Evolutionary conservation across 2,113 vertebrate genomes (phyloP), one percentile per base, ranked within the genome.

Genomic region (Nothobranchius furzeri): DNA sequence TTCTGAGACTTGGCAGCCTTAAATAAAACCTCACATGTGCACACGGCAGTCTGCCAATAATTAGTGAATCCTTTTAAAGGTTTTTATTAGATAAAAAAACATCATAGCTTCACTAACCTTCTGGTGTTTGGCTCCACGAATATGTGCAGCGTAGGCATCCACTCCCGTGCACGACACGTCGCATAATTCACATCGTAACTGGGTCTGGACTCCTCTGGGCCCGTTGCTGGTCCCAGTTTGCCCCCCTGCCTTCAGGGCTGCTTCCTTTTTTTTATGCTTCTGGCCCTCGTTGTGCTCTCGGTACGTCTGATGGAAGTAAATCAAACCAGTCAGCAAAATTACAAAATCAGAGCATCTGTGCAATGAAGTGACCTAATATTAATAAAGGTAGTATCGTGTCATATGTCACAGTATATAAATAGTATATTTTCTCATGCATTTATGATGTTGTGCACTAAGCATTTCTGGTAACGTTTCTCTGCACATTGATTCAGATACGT

Each of bases 181-280:
- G 24, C 95, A 97, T 49, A 97, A 87, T 82, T 91, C 88, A 12
- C 95, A 95, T 20, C 82, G 90, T 59, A 93, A 82, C 75, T 91
- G 93, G 0, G 76, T 92, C 78, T 92, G 93, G 37, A 88, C 76
- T 2, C 92, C 89, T 2, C 83, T 71, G 0, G 75, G 79, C n/a
- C 89, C 90, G 7, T 85, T 83, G 0, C 35, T 88, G 62, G 81
- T 43, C 8, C 81, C 89, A 0, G 85, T 68, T 75, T 87, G 66
- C 3, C 65, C 68, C 8, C 93, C 92, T 25, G 80, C 75, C 74
- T 93, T 93, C 69, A 92, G 83, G 9, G 93, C 90, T 0, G 88
- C 78, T 70, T 93, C 93, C 67, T 95, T 95, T 87, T 96, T 95
- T 73, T 92, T 92, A 86, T 95, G 94, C 84, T 95, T 94, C 81